Base-by-base conservation (phyloP, 1,140 invertebrate species). In the Brachionus sp. region DNA sequence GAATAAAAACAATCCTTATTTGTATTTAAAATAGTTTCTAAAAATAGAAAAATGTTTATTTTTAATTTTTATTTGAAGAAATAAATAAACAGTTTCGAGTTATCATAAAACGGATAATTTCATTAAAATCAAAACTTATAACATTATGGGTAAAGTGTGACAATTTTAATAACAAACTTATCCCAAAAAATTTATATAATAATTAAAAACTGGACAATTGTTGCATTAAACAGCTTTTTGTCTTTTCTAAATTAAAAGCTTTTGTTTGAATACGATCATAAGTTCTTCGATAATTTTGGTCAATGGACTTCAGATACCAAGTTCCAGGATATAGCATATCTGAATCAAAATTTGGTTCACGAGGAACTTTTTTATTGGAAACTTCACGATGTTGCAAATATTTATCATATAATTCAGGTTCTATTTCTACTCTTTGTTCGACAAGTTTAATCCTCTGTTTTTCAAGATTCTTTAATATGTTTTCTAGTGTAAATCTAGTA, bases 291-390 rank as follows among this genome's bases (percentile, higher is more conserved):
- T 68, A 82, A 25, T 68, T 82, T 66, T 82, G n/a, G 44, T 82
- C 80, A 9, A 82, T 82, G 10, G 80, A 82, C 42, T 82, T 82
- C 16, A 82, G 50, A 37, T 82, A 82, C 57, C 57, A 66, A 29
- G 57, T 66, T 6, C 80, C 80, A n/a, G 80, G 57, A 42, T 82
- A 66, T 10, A 82, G 25, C 0, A 13, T 68, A 25, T 46, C 10
- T 1, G 57, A 5, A 3, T 13, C 9, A 16, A 66, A 66, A 39
- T 23, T 29, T 2, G 62, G 44, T 9, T 39, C n/a, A 39, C 57
- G 57, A n/a, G 80, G 80, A 25, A 82, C 80, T 68, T 82, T 82
- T 70, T 66, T 82, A 29, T 68, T 82, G 0, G 19, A 33, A 35
- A 25, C 12, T n/a, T 82, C 80, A 12, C 80, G 57, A n/a, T 82